phyloP scores from a whole-genome alignment of 2,888 invertebrate genomes.

The Cephus pulcher region DNA sequence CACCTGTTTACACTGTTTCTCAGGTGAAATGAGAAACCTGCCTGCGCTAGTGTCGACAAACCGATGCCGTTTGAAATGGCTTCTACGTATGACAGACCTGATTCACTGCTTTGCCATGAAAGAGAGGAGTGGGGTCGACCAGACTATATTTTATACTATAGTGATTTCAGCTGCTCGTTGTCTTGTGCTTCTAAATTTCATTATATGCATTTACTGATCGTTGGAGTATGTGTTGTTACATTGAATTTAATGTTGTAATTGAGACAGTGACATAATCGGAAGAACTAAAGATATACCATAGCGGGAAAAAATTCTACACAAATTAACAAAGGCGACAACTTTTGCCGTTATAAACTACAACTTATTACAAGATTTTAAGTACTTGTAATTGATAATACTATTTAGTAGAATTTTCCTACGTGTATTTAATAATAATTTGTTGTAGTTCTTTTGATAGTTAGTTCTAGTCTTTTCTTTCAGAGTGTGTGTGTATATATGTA shows the following conservation, averaged over 20 bases:
- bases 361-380: no score
- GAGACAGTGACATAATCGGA: neutral
- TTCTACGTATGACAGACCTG: neutral
- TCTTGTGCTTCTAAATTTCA: neutral
- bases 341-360: no score
- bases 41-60: constrained; percentile 22
- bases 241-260: neutral
- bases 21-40: neutral
- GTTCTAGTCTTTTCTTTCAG: no score
- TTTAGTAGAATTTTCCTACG: no score
- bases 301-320: no score
- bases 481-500: no score
- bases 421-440: no score
- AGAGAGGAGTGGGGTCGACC: neutral
- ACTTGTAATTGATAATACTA: no score
- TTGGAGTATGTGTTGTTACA: neutral
- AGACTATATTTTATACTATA: neutral
- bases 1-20: neutral
- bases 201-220: neutral
- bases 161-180: neutral
- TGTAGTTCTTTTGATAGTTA: no score
- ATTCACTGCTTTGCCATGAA: neutral
- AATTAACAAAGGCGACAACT: no score
- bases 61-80: constrained; percentile 24
- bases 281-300: neutral